Conservation (phyloP, 1,140 invertebrate species). For the Belonocnema kinseyi region DNA sequence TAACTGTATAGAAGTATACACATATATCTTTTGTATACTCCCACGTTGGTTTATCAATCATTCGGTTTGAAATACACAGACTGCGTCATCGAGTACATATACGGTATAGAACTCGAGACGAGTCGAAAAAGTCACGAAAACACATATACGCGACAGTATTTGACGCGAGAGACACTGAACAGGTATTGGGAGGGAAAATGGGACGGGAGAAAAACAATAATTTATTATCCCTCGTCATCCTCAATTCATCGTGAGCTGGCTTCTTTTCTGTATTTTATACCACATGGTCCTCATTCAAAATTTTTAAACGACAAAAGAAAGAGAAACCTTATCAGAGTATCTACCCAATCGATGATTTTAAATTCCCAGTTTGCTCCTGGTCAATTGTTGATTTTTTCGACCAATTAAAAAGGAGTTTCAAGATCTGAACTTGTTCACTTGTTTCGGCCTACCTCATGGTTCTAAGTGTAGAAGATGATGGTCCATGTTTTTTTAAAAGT, state of each 20-base stretch:
- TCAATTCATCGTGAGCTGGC: constrained; percentile 2
- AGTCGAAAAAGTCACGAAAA: constrained; percentile 18
- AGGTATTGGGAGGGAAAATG: background rate
- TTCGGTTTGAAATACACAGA: constrained; percentile 48
- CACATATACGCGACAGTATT: constrained; percentile 13
- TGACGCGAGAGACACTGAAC: background rate
- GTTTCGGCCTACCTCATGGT: too few relatives aligned
- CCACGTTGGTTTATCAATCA: constrained; percentile 59
- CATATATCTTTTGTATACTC: constrained; percentile 53
- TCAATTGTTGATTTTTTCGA: too few relatives aligned
- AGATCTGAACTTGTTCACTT: too few relatives aligned
- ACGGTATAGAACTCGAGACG: background rate
- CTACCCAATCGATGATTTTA: too few relatives aligned
- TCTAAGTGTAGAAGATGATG: too few relatives aligned
- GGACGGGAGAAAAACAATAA: constrained; percentile 8
- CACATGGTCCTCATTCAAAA: background rate
- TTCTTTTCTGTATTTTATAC: background rate
- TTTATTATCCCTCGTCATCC: constrained; percentile 10
- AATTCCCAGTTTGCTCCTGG: too few relatives aligned
- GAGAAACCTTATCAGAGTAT: too few relatives aligned
- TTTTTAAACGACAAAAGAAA: background rate
- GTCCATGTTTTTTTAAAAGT: too few relatives aligned
- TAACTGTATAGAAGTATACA: constrained; percentile 43
- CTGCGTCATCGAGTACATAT: constrained; percentile 35
- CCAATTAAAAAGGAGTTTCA: too few relatives aligned